phyloP scores from a whole-genome alignment of 2,113 vertebrate genomes.

The Prolemur simus region DNA sequence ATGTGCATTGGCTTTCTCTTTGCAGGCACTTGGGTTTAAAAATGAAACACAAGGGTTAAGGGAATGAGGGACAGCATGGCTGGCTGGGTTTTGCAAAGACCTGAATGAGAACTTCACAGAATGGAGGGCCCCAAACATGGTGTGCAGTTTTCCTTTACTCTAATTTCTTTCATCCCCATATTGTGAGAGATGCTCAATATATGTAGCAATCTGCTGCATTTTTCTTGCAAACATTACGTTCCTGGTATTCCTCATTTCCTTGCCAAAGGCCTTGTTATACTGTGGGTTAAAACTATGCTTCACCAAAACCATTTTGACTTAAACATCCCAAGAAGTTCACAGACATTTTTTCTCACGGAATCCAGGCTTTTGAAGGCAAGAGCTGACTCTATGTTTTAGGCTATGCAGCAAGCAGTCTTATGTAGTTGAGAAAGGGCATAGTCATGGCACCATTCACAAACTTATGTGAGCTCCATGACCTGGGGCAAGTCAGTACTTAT shows the following conservation, averaged over 20 bases:
- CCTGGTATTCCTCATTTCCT: slow-evolving; percentile 53
- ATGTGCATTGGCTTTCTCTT: slow-evolving; percentile 50
- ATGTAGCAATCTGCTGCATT: slow-evolving; percentile 38
- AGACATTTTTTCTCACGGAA: slow-evolving; percentile 42
- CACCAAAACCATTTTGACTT: slow-evolving; percentile 60
- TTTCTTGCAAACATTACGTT: slow-evolving; percentile 42
- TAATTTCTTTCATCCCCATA: slow-evolving; percentile 62
- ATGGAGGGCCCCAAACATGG: slow-evolving; percentile 32
- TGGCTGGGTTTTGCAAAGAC: slow-evolving; percentile 37
- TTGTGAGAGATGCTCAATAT: slow-evolving; percentile 49
- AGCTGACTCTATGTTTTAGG: neutral
- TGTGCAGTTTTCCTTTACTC: neutral
- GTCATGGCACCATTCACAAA: neutral
- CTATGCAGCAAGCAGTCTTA: neutral
- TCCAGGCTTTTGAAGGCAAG: neutral
- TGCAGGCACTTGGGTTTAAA: slow-evolving; percentile 53
- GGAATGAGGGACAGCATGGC: neutral
- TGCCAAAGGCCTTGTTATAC: slow-evolving; percentile 60
- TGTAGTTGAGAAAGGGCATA: neutral
- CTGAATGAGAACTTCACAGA: slow-evolving; percentile 60
- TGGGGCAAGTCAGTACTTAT: neutral
- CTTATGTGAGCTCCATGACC: neutral
- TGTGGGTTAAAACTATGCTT: slow-evolving; percentile 63
- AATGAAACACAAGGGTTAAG: slow-evolving; percentile 45
- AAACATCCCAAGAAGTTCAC: slow-evolving; percentile 35